Conservation (phyloP, 2,888 invertebrate species). For the Mongoloraphidia duomilia region DNA sequence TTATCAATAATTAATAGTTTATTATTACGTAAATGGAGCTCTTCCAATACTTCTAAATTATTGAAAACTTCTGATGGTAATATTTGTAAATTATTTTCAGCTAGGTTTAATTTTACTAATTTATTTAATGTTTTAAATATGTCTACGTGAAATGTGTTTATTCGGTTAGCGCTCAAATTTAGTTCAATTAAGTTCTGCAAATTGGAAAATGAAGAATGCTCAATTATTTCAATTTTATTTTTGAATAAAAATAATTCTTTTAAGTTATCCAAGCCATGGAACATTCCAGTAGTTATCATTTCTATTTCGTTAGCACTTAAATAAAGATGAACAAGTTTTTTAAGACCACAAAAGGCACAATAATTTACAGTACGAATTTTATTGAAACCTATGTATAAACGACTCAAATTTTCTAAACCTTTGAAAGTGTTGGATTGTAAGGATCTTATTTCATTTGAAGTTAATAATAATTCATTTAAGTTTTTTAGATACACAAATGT, state of each 20-base stretch:
- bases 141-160: conserved; percentile 2
- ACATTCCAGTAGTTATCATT: conserved; percentile 1
- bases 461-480: conserved; percentile 6
- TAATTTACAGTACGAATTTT: conserved; percentile 2
- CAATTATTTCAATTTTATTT: conserved; percentile 5
- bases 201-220: not conserved
- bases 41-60: too few species aligned
- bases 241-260: conserved; percentile 4
- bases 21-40: too few species aligned
- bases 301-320: conserved; percentile 6
- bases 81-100: conserved; percentile 1
- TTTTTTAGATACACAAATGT: conserved; percentile 7
- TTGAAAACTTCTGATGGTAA: conserved; percentile 7
- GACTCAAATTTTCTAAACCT: not conserved
- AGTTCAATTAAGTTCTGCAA: not conserved
- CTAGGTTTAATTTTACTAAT: conserved; percentile 3
- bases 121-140: conserved; percentile 7
- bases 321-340: conserved; percentile 1
- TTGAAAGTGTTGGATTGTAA: conserved; percentile 3
- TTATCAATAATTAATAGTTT: too few species aligned
- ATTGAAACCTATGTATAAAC: too few species aligned
- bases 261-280: conserved; percentile 2
- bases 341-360: conserved; percentile 3
- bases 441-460: conserved; percentile 1
- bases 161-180: conserved; percentile 6